phyloP scores from a whole-genome alignment of 2,113 vertebrate genomes.

The Pyrgilauda ruficollis region DNA sequence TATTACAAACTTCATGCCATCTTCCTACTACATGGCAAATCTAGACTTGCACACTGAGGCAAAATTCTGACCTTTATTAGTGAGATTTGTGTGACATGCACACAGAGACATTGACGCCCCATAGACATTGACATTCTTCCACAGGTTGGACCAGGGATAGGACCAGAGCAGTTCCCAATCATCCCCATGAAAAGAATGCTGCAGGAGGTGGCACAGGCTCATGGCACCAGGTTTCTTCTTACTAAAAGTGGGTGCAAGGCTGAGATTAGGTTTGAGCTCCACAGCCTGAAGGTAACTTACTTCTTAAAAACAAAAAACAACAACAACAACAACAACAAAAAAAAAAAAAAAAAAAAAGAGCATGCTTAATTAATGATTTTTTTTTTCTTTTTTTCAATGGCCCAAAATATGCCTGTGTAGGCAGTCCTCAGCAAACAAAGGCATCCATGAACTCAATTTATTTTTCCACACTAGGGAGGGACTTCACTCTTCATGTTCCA shows the following conservation, averaged over 20 bases:
- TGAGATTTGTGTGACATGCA: fast-evolving
- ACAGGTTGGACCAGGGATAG: too few relatives aligned
- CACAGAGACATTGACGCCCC: not conserved
- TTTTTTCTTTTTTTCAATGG: not conserved
- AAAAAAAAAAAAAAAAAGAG: fast-evolving
- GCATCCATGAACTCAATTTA: not conserved
- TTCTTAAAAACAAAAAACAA: not conserved
- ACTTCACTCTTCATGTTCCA: not conserved
- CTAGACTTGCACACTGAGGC: not conserved
- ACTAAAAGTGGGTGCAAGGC: not conserved
- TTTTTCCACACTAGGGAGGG: not conserved
- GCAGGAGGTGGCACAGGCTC: not conserved
- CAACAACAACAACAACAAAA: too few relatives aligned
- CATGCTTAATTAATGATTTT: not conserved
- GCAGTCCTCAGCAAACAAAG: not conserved
- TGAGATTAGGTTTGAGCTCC: not conserved
- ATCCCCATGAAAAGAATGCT: fast-evolving
- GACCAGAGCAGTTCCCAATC: not conserved
- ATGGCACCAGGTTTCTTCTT: not conserved
- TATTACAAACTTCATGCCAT: not conserved
- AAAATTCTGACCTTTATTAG: not conserved
- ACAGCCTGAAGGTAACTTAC: not conserved
- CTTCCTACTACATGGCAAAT: not conserved
- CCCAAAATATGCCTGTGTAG: not conserved
- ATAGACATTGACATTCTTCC: not conserved